Evolutionary conservation across 2,113 vertebrate genomes (phyloP).

Genomic region (Cyanoramphus novaezelandiae): DNA sequence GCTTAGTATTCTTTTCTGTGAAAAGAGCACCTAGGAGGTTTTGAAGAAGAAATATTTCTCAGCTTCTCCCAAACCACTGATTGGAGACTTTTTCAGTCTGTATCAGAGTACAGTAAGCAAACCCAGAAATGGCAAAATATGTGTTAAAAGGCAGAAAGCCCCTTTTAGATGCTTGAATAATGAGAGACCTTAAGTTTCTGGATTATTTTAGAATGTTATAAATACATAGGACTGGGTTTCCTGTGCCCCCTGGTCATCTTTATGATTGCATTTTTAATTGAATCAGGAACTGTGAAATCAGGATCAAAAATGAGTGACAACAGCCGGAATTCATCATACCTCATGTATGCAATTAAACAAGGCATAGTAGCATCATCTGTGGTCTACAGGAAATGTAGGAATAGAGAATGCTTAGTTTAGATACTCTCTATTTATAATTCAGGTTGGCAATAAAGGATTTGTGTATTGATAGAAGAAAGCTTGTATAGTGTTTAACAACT

Average conservation of each 20-base stretch:
- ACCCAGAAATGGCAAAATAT: not conserved
- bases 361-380: not conserved
- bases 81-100: not conserved
- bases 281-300: not conserved
- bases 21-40: not conserved
- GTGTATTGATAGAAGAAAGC: not conserved
- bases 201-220: not conserved
- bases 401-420: not conserved
- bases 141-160: not conserved
- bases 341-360: not conserved
- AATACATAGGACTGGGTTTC: not conserved
- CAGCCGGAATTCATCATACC: not conserved
- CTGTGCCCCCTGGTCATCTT: fast-evolving
- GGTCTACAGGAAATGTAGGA: not conserved
- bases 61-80: fast-evolving
- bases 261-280: not conserved
- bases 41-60: not conserved
- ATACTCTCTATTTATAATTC: not conserved
- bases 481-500: not conserved
- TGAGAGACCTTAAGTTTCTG: not conserved
- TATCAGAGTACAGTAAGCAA: not conserved
- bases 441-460: not conserved
- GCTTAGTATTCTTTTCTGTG: not conserved
- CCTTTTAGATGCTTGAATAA: not conserved
- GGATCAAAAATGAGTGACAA: not conserved